A percentile compares a stretch with the other conserved stretches of the same genome.
phyloP scores from a whole-genome alignment of 1,140 invertebrate species.

The Panagrolaimus sp. region DNA sequence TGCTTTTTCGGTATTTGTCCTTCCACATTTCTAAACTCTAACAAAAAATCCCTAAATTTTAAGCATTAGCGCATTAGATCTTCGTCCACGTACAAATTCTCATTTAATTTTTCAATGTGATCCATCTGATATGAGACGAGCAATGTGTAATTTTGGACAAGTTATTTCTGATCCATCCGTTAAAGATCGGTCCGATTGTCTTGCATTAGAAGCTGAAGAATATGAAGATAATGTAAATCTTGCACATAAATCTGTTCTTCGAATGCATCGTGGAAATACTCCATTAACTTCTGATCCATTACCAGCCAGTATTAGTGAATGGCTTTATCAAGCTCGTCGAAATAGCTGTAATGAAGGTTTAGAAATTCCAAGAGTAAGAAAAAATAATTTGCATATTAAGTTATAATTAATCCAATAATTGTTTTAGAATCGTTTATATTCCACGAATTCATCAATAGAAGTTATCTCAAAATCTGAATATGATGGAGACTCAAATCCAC shows the following conservation, averaged over 20 bases:
- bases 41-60: neutral
- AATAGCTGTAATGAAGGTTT: too few relatives aligned
- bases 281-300: conserved; percentile 5
- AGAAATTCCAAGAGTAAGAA: too few relatives aligned
- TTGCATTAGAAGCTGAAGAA: neutral
- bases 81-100: conserved; percentile 2
- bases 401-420: neutral
- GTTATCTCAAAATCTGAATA: neutral
- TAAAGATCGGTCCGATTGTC: neutral
- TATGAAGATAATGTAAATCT: neutral
- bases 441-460: neutral
- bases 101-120: conserved; percentile 3
- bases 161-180: neutral
- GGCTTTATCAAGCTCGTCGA: too few relatives aligned
- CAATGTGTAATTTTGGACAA: conserved; percentile 5
- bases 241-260: conserved; percentile 1
- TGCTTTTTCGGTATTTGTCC: neutral
- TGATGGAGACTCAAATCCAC: too few relatives aligned
- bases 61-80: conserved; percentile 1
- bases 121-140: conserved; percentile 3
- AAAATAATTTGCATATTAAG: too few relatives aligned
- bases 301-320: neutral
- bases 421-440: conserved; percentile 10
- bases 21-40: neutral
- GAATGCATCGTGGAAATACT: neutral